These are phyloP conservation scores for Promerops cafer DNA, from an alignment of 2,113 vertebrate species.

Conservation along the genomic window DNA sequence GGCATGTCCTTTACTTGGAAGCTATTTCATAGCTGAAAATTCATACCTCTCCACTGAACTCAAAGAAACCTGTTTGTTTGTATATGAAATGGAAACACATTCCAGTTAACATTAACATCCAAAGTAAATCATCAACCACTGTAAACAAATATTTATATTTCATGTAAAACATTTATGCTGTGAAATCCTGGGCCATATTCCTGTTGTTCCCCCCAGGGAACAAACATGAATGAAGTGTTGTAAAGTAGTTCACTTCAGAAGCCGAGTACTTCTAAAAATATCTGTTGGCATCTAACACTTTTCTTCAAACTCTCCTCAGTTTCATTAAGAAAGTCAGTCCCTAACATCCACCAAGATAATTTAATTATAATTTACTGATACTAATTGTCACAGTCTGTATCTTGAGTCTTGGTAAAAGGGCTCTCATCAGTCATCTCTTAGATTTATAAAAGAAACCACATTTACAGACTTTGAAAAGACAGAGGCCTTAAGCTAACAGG, in stretches of 20 bases:
- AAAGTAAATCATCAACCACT: neutral
- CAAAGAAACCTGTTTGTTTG: neutral
- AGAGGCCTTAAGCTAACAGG: neutral
- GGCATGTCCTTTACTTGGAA: neutral
- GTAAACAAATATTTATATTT: neutral
- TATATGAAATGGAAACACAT: neutral
- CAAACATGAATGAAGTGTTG: neutral
- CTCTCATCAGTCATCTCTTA: neutral
- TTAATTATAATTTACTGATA: neutral
- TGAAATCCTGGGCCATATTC: neutral
- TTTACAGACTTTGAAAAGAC: neutral
- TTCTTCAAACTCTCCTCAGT: neutral
- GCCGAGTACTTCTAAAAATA: neutral
- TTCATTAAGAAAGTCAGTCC: neutral
- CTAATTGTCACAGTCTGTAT: accelerated
- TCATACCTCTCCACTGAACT: neutral
- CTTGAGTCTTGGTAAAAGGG: neutral
- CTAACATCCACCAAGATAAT: neutral
- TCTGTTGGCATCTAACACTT: neutral
- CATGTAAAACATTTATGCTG: neutral
- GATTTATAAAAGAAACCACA: neutral
- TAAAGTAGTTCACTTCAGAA: neutral
- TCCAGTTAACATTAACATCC: neutral
- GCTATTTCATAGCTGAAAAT: neutral
- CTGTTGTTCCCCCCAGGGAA: neutral